Base-by-base conservation (phyloP, 2,113 vertebrate genomes). In the Entomyzon cyanotis region DNA sequence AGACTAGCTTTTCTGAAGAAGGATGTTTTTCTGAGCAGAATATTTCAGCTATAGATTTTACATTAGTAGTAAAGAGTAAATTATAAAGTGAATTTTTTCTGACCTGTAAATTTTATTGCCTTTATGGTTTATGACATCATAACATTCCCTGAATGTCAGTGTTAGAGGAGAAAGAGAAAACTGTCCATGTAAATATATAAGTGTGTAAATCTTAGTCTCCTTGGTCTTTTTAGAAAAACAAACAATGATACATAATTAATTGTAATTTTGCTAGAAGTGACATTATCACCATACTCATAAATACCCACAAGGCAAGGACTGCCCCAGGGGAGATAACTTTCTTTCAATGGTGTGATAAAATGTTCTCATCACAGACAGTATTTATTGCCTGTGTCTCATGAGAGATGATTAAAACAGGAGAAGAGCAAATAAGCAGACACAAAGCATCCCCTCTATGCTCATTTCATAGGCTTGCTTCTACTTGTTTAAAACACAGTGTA, bases 171-270 rank as follows among this genome's bases (percentile, higher is more conserved):
- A 30, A 63, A 85, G 21, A 88, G 62, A 70, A 85, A 60, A 88
- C 77, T 70, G 71, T 69, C 70, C 74, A 75, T 63, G 53, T 37
- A 68, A 42, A 87, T 67, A 49, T 41, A 42, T 77, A 71, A 81
- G 71, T 0, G 0, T 70, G 65, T 92, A 84, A 92, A 96, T 56
- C 31, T 77, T 63, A 33, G 5, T 89, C 47, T 91, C 59, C 25
- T 65, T 49, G 12, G 44, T 77, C 74, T 90, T 92, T 91, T 94
- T 86, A 86, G 41, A 92, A 84, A 64, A 94, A 84, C 44, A 90
- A 64, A 87, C 67, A 94, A 28, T 37, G 37, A 59, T 84, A 58
- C 33, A 75, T 84, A 89, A 94, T 90, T 59, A 92, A 96, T 79
- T 37, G 50, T 49, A 60, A 63, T 96, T 95, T 93, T 88, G 23